Evolutionary conservation across 2,888 invertebrate genomes (phyloP).

Genomic region (Masnerella sp.): DNA sequence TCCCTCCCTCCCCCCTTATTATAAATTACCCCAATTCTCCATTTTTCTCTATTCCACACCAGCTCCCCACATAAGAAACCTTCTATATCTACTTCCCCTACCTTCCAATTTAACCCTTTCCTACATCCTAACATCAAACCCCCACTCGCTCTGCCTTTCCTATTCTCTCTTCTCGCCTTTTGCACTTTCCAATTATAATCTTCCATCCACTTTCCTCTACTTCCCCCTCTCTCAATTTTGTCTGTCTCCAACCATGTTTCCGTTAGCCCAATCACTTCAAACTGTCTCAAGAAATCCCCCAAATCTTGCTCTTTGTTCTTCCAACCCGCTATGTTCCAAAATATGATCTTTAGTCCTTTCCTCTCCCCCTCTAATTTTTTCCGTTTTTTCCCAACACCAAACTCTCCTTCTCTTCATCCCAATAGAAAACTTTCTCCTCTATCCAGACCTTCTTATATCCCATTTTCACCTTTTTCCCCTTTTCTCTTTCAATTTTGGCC

Average conservation of each 20-base stretch:
- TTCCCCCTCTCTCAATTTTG: neutral
- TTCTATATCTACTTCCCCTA: neutral
- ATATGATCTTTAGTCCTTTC: slow-evolving; percentile 2
- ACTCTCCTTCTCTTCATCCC: neutral
- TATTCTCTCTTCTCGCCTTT: slow-evolving; percentile 34
- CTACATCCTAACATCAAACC: slow-evolving; percentile 51
- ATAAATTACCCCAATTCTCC: slow-evolving; percentile 1
- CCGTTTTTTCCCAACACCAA: slow-evolving; percentile 2
- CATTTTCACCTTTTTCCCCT: neutral
- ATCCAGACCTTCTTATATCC: slow-evolving; percentile 3
- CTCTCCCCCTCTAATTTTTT: neutral
- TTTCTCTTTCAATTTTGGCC: neutral
- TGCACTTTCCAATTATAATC: slow-evolving; percentile 37
- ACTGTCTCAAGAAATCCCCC: slow-evolving; percentile 42
- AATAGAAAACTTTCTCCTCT: neutral
- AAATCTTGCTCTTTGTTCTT: slow-evolving; percentile 52
- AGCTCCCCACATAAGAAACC: neutral
- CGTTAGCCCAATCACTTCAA: slow-evolving; percentile 45
- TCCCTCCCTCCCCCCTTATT: slow-evolving; percentile 3
- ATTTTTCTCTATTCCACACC: neutral
- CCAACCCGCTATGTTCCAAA: slow-evolving; percentile 59
- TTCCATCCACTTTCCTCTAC: slow-evolving; percentile 12
- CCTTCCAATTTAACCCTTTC: neutral
- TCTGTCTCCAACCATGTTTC: slow-evolving; percentile 54
- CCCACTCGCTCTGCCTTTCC: slow-evolving; percentile 17